phyloP scores from a whole-genome alignment of 1,140 invertebrate species.

The Heliconius melpomene region DNA sequence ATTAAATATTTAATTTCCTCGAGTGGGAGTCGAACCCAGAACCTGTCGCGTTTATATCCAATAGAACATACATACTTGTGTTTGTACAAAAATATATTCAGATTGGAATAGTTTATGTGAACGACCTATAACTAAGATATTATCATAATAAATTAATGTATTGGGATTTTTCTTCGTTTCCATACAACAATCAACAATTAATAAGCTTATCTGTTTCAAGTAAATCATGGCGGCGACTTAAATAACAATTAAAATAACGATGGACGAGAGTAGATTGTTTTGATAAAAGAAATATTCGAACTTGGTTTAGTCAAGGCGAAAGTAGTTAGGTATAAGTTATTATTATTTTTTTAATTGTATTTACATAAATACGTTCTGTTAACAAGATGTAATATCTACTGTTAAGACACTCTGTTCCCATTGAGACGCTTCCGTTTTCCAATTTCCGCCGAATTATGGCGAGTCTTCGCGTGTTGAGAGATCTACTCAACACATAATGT shows the following conservation, averaged over 20 bases:
- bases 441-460: no score
- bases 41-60: no score
- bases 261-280: slow-evolving; percentile 63
- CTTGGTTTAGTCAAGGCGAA: neutral
- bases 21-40: no score
- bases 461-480: no score
- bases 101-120: neutral
- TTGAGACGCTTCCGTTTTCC: no score
- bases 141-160: slow-evolving; percentile 10
- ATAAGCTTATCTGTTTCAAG: slow-evolving; percentile 57
- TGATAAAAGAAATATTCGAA: slow-evolving; percentile 50
- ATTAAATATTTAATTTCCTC: no score
- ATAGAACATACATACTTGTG: no score
- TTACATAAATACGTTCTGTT: no score
- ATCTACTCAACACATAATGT: no score
- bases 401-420: no score
- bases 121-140: neutral
- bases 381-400: no score
- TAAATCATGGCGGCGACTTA: slow-evolving; percentile 62
- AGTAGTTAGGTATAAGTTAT: neutral
- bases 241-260: slow-evolving; percentile 50
- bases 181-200: slow-evolving; percentile 1
- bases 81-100: neutral
- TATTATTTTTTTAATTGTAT: neutral
- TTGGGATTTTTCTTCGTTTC: neutral